These are phyloP conservation scores for Epinephelus cyanopodus DNA, from an alignment of 2,113 vertebrate species.

Conservation along the genomic window DNA sequence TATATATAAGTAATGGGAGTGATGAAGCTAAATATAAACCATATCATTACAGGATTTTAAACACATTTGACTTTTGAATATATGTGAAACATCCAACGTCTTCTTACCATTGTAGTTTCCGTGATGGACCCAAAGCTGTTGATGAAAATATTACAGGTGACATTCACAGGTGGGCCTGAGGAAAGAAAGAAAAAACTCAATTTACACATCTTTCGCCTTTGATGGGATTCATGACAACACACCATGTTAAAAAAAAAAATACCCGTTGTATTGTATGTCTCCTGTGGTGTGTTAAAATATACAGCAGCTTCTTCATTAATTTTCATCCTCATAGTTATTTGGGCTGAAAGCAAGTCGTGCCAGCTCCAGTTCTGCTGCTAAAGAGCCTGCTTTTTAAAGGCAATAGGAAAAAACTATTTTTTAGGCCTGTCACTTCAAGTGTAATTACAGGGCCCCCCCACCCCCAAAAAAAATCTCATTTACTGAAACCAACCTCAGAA, in stretches of 20 bases:
- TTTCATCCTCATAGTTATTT: background rate
- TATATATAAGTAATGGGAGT: background rate
- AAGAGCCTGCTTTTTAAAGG: background rate
- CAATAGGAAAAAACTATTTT: background rate
- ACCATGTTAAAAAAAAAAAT: slow-evolving; percentile 7
- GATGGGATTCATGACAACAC: slow-evolving; percentile 27
- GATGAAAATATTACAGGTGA: slow-evolving; percentile 99
- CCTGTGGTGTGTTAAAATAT: slow-evolving; percentile 13
- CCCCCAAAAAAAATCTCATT: background rate
- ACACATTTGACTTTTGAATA: background rate
- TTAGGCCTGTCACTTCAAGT: background rate
- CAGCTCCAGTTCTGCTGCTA: background rate
- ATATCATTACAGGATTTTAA: background rate
- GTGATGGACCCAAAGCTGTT: slow-evolving; percentile 96
- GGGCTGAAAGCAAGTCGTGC: background rate
- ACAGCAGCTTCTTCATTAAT: slow-evolving; percentile 3
- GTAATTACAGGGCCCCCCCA: background rate
- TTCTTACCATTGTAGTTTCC: slow-evolving; percentile 95
- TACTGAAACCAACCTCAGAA: background rate
- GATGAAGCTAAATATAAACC: background rate
- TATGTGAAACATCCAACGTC: background rate
- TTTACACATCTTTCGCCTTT: slow-evolving; percentile 10
- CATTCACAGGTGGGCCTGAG: slow-evolving; percentile 93
- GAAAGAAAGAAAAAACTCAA: slow-evolving; percentile 39
- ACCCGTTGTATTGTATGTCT: slow-evolving; percentile 1